A percentile compares a stretch with the other conserved stretches of the same genome.
These are phyloP conservation scores for Oncopodura yosiiana DNA, from an alignment of 1,140 invertebrate species.

Conservation along the genomic window DNA sequence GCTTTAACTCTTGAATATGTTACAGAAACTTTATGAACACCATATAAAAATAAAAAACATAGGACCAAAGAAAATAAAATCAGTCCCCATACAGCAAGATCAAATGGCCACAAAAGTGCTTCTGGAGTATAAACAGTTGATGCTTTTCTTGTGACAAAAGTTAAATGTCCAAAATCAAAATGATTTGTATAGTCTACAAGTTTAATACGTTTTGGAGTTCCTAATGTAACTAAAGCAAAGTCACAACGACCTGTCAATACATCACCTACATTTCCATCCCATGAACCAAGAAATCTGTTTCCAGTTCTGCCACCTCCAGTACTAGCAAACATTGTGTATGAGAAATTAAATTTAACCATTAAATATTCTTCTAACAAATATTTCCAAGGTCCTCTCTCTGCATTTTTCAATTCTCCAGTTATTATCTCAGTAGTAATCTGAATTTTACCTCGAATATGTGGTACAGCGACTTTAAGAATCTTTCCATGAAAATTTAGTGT, in stretches of 20 bases:
- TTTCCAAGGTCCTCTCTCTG: slow-evolving; percentile 12
- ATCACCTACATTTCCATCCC: slow-evolving; percentile 20
- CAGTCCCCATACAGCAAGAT: not conserved
- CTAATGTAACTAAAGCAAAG: not conserved
- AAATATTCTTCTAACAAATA: slow-evolving; percentile 9
- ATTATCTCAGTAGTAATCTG: slow-evolving; percentile 1
- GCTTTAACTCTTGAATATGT: not conserved
- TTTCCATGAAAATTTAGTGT: slow-evolving; percentile 14
- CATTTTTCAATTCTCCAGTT: slow-evolving; percentile 6
- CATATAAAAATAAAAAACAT: not conserved
- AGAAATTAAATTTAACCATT: slow-evolving; percentile 19
- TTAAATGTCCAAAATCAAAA: not conserved
- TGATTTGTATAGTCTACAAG: not conserved
- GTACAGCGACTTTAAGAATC: slow-evolving; percentile 2
- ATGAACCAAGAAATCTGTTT: not conserved
- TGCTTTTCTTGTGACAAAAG: not conserved
- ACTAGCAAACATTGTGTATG: slow-evolving; percentile 10
- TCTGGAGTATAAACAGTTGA: not conserved
- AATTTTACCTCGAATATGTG: slow-evolving; percentile 6
- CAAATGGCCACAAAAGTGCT: not conserved
- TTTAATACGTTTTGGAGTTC: not conserved
- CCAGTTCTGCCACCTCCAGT: slow-evolving; percentile 19
- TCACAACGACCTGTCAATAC: slow-evolving; percentile 2
- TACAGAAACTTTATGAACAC: not conserved
- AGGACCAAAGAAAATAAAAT: not conserved